Percentiles rank a stretch among this genome's conserved stretches.
phyloP scores from a whole-genome alignment of 2,797 vertebrate species.

The Dendrocincla tyrannina region DNA sequence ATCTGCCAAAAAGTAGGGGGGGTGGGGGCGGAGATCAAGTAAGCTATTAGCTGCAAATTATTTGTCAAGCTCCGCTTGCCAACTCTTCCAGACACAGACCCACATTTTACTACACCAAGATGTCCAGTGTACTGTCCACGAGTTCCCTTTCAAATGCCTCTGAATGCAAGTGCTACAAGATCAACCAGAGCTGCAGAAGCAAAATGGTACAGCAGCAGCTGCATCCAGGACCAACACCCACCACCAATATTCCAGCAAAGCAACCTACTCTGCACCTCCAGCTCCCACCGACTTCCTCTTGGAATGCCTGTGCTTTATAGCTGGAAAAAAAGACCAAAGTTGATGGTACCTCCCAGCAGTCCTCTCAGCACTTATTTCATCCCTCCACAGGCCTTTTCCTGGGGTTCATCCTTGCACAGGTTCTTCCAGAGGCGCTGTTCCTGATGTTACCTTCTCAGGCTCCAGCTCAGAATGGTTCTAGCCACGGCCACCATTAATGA shows the following conservation, averaged over 20 bases:
- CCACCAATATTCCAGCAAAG: neutral
- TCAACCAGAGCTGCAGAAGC: neutral
- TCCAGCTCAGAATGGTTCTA: neutral
- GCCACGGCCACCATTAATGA: neutral
- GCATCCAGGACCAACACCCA: neutral
- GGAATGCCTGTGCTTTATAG: neutral
- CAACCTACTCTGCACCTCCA: neutral
- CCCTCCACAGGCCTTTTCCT: neutral
- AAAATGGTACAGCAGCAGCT: neutral
- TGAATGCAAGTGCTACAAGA: neutral
- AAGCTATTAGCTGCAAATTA: constrained; percentile 28
- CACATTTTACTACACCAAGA: neutral
- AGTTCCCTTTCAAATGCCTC: neutral
- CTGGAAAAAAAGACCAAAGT: neutral
- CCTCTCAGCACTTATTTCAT: neutral
- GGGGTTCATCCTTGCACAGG: neutral
- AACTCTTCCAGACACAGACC: neutral
- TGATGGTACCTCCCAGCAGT: neutral
- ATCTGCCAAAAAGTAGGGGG: neutral
- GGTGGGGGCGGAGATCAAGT: neutral
- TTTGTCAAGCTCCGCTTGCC: constrained; percentile 12
- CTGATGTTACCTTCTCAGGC: neutral
- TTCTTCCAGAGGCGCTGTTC: neutral
- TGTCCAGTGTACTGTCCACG: neutral
- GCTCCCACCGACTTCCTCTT: neutral